Evolutionary conservation across 2,888 invertebrate species (phyloP).

Genomic region (Plagodis dolabraria): DNA sequence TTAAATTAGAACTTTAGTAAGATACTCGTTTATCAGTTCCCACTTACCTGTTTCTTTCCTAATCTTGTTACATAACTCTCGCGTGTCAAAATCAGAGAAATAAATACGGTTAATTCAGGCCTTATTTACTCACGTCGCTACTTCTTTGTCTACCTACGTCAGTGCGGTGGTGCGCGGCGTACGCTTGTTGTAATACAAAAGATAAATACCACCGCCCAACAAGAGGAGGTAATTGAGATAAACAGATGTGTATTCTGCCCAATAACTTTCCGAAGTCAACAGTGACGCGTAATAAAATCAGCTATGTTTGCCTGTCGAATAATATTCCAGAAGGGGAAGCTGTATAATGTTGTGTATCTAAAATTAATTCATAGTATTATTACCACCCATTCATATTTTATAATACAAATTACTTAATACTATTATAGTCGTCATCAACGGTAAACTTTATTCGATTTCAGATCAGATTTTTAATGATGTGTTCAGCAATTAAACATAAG

Average conservation of each 20-base stretch:
- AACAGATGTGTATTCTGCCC: slow-evolving; percentile 73
- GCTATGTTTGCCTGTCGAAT: slow-evolving; percentile 62
- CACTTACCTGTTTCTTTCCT: slow-evolving; percentile 50
- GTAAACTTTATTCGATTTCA: slow-evolving; percentile 31
- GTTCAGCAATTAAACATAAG: slow-evolving; percentile 61
- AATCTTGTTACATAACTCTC: slow-evolving; percentile 59
- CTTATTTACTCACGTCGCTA: slow-evolving; percentile 70
- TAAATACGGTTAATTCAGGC: slow-evolving; percentile 69
- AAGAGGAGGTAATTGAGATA: slow-evolving; percentile 77
- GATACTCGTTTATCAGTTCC: slow-evolving; percentile 46
- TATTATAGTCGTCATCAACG: slow-evolving; percentile 50
- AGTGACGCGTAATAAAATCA: slow-evolving; percentile 72
- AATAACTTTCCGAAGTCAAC: slow-evolving; percentile 67
- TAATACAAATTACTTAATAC: slow-evolving; percentile 44
- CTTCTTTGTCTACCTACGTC: slow-evolving; percentile 70
- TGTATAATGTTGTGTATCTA: slow-evolving; percentile 8
- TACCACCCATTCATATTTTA: slow-evolving; percentile 31
- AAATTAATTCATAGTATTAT: slow-evolving; percentile 26
- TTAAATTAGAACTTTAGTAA: slow-evolving; percentile 48
- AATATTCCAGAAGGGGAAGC: slow-evolving; percentile 35
- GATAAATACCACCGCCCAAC: slow-evolving; percentile 75
- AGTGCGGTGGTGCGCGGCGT: slow-evolving; percentile 47
- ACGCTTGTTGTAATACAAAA: slow-evolving; percentile 72
- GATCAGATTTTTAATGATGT: slow-evolving; percentile 54
- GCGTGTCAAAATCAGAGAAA: slow-evolving; percentile 70